Percentiles rank a stretch among this genome's conserved stretches.
Conservation (phyloP, 2,888 invertebrate species). For the Volucella zonaria region DNA sequence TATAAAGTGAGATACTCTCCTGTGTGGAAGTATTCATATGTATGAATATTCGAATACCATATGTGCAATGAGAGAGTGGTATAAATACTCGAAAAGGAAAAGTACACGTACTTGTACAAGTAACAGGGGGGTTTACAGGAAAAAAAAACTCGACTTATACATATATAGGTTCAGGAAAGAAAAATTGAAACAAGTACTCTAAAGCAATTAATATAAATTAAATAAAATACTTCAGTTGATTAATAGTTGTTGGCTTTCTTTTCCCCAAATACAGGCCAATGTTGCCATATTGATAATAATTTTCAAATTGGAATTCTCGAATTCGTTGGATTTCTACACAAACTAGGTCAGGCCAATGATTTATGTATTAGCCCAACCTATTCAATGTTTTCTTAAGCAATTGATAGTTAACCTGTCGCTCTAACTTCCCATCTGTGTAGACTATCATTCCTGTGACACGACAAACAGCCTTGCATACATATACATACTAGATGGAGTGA, state of each 20-base stretch:
- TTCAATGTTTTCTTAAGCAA: too few species aligned
- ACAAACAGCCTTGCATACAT: too few species aligned
- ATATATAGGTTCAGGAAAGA: background rate
- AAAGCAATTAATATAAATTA: constrained; percentile 68
- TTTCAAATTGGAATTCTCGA: too few species aligned
- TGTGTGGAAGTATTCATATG: background rate
- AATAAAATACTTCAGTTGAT: constrained; percentile 66
- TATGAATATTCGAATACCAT: too few species aligned
- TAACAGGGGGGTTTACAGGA: background rate
- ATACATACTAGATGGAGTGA: too few species aligned
- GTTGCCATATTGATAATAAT: too few species aligned
- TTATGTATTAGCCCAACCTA: too few species aligned
- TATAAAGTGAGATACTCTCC: constrained; percentile 27
- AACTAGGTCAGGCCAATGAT: too few species aligned
- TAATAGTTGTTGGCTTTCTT: constrained; percentile 58
- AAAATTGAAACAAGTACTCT: constrained; percentile 22
- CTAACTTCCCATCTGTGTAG: too few species aligned
- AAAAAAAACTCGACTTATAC: background rate
- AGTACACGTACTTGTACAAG: constrained; percentile 21
- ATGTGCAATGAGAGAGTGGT: constrained; percentile 1
- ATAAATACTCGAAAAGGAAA: constrained; percentile 30
- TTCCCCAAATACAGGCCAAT: background rate
- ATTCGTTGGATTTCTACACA: too few species aligned
- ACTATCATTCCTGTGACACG: too few species aligned
- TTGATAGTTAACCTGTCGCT: too few species aligned